Conservation (phyloP, 2,888 invertebrate genomes). For the Mythimna pallens region DNA sequence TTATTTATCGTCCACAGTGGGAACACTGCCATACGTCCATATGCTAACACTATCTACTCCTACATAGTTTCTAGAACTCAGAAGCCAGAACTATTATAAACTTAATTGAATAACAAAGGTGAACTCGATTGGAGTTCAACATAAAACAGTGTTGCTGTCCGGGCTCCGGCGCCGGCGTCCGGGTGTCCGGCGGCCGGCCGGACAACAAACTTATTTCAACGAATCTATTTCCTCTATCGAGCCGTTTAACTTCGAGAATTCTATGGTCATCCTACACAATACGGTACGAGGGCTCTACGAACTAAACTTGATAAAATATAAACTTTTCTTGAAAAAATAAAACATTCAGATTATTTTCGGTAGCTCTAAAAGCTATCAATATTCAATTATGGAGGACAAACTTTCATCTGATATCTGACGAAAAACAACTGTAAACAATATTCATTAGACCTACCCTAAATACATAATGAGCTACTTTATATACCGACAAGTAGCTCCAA, state of each 20-base stretch:
- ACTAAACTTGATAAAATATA: neutral
- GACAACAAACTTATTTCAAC: slow-evolving; percentile 21
- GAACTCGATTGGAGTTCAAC: slow-evolving; percentile 21
- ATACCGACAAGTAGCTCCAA: slow-evolving; percentile 11
- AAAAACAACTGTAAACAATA: slow-evolving; percentile 48
- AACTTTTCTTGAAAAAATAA: neutral
- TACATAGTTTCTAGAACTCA: neutral
- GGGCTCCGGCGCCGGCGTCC: slow-evolving; percentile 11
- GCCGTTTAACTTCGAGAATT: slow-evolving; percentile 20
- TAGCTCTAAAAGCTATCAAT: slow-evolving; percentile 30
- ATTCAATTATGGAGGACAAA: slow-evolving; percentile 46
- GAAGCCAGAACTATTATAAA: slow-evolving; percentile 1
- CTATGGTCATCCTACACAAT: slow-evolving; percentile 1
- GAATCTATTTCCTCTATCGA: slow-evolving; percentile 43
- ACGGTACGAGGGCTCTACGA: slow-evolving; percentile 3
- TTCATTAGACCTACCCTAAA: slow-evolving; percentile 40
- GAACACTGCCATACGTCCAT: neutral
- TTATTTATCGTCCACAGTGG: too few relatives aligned
- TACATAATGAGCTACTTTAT: slow-evolving; percentile 42
- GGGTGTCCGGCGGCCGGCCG: slow-evolving; percentile 21
- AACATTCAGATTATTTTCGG: neutral
- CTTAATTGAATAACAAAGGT: slow-evolving; percentile 23
- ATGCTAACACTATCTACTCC: neutral
- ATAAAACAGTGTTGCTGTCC: slow-evolving; percentile 33
- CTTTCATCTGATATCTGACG: slow-evolving; percentile 29